Percentiles rank a stretch among this genome's conserved stretches.
Conservation (phyloP, 2,113 vertebrate genomes). For the human (Homo sapiens) region DNA sequence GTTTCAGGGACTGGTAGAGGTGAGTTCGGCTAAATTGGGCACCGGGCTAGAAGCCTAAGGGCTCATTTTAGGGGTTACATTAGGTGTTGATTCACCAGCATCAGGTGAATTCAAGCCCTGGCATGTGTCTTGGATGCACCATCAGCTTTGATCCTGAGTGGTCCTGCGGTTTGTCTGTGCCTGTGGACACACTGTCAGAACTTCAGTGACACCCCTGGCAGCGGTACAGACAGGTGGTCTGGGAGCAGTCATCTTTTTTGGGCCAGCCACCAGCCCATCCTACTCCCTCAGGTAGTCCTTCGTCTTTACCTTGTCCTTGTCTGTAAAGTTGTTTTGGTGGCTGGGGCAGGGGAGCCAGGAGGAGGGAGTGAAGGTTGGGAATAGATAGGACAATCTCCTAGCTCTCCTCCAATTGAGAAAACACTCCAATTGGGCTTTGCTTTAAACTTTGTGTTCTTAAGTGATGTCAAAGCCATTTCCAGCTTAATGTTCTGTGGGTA, state of each 20-base stretch:
- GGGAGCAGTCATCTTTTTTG: not conserved
- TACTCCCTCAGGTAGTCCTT: not conserved
- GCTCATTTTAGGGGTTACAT: not conserved
- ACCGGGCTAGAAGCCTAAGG: not conserved
- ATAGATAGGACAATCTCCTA: not conserved
- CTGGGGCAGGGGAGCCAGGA: not conserved
- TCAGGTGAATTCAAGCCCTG: not conserved
- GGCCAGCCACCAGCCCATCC: not conserved
- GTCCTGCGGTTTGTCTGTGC: not conserved
- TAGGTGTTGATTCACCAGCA: not conserved
- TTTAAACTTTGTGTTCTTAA: not conserved
- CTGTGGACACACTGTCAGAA: too few species aligned
- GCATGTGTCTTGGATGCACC: accelerated
- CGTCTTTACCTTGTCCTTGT: not conserved
- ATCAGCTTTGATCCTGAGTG: not conserved
- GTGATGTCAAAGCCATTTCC: not conserved
- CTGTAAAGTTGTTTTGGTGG: not conserved
- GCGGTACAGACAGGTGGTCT: not conserved
- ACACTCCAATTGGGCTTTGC: not conserved
- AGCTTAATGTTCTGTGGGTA: not conserved
- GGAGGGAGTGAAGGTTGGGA: not conserved
- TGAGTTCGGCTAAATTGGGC: not conserved
- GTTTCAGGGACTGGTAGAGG: not conserved
- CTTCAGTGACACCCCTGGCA: not conserved
- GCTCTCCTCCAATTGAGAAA: not conserved